Conservation (phyloP, 2,888 invertebrate species). For the Nephrotoma guestfalica region DNA sequence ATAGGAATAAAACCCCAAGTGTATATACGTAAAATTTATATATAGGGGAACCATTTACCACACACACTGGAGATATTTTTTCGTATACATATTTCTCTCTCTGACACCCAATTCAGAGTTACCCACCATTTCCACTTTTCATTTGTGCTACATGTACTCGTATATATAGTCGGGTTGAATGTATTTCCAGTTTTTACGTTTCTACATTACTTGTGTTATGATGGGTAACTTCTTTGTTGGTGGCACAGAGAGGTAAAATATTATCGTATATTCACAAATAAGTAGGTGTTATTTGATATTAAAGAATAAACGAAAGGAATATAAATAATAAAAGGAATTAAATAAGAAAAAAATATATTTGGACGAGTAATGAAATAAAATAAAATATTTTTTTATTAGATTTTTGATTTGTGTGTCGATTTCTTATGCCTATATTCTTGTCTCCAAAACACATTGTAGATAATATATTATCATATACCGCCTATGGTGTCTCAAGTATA, state of each 20-base stretch:
- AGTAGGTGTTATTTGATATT: constrained; percentile 4
- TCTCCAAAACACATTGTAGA: not conserved
- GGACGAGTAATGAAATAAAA: not conserved
- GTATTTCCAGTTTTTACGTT: not conserved
- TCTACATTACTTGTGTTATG: not conserved
- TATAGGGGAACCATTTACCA: not conserved
- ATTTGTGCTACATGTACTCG: not conserved
- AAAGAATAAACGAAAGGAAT: not conserved
- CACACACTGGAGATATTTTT: not conserved
- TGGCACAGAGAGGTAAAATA: not conserved
- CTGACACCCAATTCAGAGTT: not conserved
- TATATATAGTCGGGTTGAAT: not conserved
- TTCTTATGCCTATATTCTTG: not conserved
- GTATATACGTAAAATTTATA: not conserved
- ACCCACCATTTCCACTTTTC: not conserved
- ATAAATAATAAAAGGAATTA: not conserved
- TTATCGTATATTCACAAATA: not conserved
- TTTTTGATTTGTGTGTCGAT: not conserved
- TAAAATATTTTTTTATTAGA: not conserved
- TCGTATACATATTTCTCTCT: not conserved
- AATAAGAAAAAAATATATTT: not conserved
- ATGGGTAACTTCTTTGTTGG: constrained; percentile 2
- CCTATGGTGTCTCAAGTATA: not conserved
- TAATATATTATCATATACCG: not conserved
- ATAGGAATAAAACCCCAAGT: not conserved